These are phyloP conservation scores for Axis porcinus DNA, from an alignment of 2,113 vertebrate genomes.

Conservation along the genomic window DNA sequence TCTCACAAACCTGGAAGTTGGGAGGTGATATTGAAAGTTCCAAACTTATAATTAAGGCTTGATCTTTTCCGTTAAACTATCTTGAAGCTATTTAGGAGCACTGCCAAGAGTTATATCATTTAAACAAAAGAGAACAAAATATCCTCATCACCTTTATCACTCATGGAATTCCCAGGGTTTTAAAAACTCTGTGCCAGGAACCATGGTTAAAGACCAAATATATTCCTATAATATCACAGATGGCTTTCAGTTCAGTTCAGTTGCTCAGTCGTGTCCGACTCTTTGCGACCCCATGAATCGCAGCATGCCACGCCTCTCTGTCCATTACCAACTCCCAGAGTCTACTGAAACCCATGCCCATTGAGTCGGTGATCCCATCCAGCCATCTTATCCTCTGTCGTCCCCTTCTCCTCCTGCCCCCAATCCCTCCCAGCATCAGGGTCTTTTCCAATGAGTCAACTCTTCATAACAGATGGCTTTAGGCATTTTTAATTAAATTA, in stretches of 20 bases:
- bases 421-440: no score
- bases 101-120: background rate
- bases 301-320: no score
- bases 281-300: no score
- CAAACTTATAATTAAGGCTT: background rate
- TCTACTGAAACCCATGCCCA: no score
- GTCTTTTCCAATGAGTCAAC: no score
- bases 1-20: background rate
- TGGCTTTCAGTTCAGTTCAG: background rate
- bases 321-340: no score
- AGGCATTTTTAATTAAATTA: background rate
- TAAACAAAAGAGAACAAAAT: background rate
- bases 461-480: background rate
- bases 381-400: no score
- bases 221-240: background rate
- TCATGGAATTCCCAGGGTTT: background rate
- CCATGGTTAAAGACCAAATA: background rate
- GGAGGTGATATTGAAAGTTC: background rate
- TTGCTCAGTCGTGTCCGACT: no score
- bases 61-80: background rate
- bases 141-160: background rate
- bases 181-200: background rate
- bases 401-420: no score
- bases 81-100: background rate
- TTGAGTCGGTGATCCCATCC: no score